Base-by-base conservation (phyloP, 1,140 invertebrate species). In the Aphidius ervi region DNA sequence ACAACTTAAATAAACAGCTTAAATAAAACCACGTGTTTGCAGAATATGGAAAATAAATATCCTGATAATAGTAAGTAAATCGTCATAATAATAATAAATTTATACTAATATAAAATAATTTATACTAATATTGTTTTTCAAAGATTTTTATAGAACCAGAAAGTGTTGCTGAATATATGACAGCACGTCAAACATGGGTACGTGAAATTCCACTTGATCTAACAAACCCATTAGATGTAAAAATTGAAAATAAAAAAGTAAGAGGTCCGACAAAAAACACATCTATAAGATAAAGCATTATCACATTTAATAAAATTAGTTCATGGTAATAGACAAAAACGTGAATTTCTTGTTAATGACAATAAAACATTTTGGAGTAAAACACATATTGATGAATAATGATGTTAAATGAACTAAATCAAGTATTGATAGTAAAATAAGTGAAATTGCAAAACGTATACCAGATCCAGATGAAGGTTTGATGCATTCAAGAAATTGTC, bases 21-120 rank as follows among this genome's bases (percentile, higher is more conserved):
- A 88, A 69, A 79, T 95, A 9, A 93, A 93, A 71, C 91, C 93
- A 0, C 82, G 89, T 60, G 81, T 94, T 96, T 92, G 93, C 81
- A 84, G 63, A 71, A 71, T 23, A 4, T 42, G 37, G 56, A 68
- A n/a, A 71, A 73, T 54, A 40, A 62, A 16, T 74, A 74, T 53
- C 65, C 72, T 4, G 64, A 72, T 65, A 67, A 68, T 20, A 66
- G 78, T 80, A 59, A 75, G 68, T n/a, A n/a, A n/a, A n/a, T n/a
- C n/a, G n/a, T n/a, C n/a, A n/a, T n/a, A n/a, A n/a, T n/a, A n/a
- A n/a, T n/a, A n/a, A n/a, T n/a, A n/a, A n/a, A n/a, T n/a, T n/a
- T n/a, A n/a, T n/a, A n/a, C n/a, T n/a, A n/a, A n/a, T n/a, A n/a
- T n/a, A n/a, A n/a, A n/a, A n/a, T n/a, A n/a, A n/a, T n/a, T n/a